Evolutionary conservation across 1,140 invertebrate species (phyloP), one percentile per base, ranked within the genome.

Genomic region (Cherax quadricarinatus): DNA sequence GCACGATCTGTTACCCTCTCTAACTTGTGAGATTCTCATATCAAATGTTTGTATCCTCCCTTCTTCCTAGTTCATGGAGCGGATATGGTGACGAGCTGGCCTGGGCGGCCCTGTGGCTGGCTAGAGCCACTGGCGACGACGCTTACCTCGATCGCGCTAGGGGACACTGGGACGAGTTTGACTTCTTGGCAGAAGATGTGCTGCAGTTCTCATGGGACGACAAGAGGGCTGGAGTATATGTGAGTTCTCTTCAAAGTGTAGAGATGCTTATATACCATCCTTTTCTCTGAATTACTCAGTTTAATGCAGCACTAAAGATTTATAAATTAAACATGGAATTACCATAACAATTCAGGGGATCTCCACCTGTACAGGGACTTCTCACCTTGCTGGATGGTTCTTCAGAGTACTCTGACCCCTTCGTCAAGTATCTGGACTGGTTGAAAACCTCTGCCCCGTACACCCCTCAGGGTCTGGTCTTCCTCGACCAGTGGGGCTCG

Each of bases 181-280:
- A 95, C 48, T 94, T 86, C 24, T 18, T 30, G 14, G 21, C 95
- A 95, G 88, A 93, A 1, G 49, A 60, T 2, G 94, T 92, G 18
- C 94, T 94, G 91, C 94, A 94, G n/a, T 96, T 96, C 92, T 96
- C 95, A 66, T 97, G 96, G 94, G 96, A 97, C 93, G 96, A 96
- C 93, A 96, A 96, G 94, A 95, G 95, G 48, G 95, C 96, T 51
- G 96, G 96, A 6, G 95, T 96, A 62, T 96, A 96, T 95, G 96
- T 96, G 48, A 93, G 89, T 92, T 75, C 1, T 5, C 12, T 5
- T 66, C 2, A 21, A 66, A 10, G 9, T 60, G 9, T 60, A 16
- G 57, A 16, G 57, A 16, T 41, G 30, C 30, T 41, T 41, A 1
- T 41, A 41, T 41, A 41, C 30, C 30, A 41, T 41, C 30, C 30